Evolutionary conservation across 2,113 vertebrate genomes (phyloP).

Genomic region (Microcebus jonahi): DNA sequence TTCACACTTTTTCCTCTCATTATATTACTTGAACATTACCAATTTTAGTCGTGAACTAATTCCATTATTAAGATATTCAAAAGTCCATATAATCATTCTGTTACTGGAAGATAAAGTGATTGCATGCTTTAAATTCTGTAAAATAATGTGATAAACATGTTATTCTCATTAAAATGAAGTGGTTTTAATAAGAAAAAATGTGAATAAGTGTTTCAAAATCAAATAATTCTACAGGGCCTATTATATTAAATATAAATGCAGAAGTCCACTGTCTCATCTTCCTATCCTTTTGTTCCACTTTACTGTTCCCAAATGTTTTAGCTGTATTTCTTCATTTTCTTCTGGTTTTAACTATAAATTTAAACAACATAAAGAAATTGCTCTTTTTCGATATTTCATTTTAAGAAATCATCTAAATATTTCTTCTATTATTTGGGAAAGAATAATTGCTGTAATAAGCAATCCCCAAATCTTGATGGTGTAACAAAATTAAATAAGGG

Average conservation of each 20-base stretch:
- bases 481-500: background rate
- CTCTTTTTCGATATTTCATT: background rate
- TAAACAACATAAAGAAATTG: background rate
- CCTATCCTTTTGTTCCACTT: background rate
- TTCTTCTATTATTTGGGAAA: background rate
- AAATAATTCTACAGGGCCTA: background rate
- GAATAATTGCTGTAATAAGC: background rate
- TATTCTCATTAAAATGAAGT: background rate
- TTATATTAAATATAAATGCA: background rate
- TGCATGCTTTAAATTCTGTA: background rate
- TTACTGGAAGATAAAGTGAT: background rate
- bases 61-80: background rate
- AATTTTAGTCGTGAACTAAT: background rate
- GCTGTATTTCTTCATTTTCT: background rate
- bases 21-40: background rate
- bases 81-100: background rate
- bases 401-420: background rate
- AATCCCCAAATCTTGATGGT: background rate
- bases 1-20: background rate
- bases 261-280: background rate
- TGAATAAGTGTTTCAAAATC: background rate
- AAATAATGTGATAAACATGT: background rate
- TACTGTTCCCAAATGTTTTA: background rate
- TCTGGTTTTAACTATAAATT: background rate
- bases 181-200: background rate